Percentiles rank a stretch among this genome's conserved stretches.
Evolutionary conservation across 2,113 vertebrate species (phyloP).

Genomic region (Meriones unguiculatus): DNA sequence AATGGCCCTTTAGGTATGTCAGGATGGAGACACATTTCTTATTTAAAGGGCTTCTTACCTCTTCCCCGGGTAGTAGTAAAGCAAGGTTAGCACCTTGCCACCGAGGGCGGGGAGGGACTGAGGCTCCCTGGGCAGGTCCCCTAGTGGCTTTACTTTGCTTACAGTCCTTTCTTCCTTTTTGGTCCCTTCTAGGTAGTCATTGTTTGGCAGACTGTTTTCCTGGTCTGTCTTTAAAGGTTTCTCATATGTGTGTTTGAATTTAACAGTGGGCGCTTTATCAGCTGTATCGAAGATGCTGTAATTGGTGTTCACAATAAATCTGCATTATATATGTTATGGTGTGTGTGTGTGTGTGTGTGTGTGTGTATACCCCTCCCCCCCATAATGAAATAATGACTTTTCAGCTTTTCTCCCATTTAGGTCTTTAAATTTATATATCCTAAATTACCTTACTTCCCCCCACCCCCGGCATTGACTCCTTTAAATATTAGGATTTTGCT

Average conservation of each 20-base stretch:
- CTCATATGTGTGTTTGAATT: neutral
- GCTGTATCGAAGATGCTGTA: neutral
- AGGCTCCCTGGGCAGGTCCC: neutral
- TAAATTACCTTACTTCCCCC: neutral
- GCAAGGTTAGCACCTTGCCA: neutral
- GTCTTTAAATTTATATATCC: neutral
- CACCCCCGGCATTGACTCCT: neutral
- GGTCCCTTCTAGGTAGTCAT: neutral
- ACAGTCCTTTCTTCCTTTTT: neutral
- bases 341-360: no score
- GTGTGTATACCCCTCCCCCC: neutral
- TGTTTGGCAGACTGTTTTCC: neutral
- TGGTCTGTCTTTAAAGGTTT: neutral
- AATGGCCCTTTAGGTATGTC: slow-evolving; percentile 46
- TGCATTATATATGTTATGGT: neutral
- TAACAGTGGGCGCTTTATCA: neutral
- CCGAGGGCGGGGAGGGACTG: neutral
- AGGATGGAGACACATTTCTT: slow-evolving; percentile 28
- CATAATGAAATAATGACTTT: neutral
- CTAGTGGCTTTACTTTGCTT: neutral
- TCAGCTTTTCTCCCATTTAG: neutral
- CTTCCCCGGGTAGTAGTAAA: neutral
- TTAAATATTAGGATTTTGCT: neutral
- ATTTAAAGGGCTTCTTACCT: neutral
- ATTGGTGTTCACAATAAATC: neutral